phyloP scores from a whole-genome alignment of 1,140 invertebrate species.

The Colletes latitarsis region DNA sequence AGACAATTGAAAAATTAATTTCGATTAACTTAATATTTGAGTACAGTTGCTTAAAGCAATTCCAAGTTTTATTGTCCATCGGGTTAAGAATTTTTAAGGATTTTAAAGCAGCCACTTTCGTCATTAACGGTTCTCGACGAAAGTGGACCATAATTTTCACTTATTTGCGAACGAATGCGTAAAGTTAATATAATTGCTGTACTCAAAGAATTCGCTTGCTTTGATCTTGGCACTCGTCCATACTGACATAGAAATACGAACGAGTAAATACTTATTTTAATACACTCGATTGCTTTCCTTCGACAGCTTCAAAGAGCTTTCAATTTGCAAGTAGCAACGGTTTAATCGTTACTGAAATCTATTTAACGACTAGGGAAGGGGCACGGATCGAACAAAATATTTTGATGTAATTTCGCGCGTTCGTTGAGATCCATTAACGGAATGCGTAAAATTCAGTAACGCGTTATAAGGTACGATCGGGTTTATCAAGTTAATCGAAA shows the following conservation, averaged over 20 bases:
- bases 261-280: background rate
- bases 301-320: background rate
- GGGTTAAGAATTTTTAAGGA: too few relatives aligned
- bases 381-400: background rate
- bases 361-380: background rate
- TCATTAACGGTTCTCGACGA: background rate
- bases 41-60: too few relatives aligned
- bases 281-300: background rate
- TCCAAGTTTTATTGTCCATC: background rate
- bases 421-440: background rate
- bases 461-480: too few relatives aligned
- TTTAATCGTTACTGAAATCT: background rate
- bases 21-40: too few relatives aligned
- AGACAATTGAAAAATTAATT: too few relatives aligned
- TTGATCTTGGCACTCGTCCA: background rate
- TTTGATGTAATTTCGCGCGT: too few relatives aligned
- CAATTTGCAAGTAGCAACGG: background rate
- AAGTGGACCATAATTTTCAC: background rate
- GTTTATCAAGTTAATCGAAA: too few relatives aligned
- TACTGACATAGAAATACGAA: background rate
- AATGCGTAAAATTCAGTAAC: too few relatives aligned
- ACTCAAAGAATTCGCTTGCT: background rate
- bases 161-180: background rate
- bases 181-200: background rate
- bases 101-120: background rate